phyloP scores from a whole-genome alignment of 2,113 vertebrate species.

The Miniopterus natalensis region DNA sequence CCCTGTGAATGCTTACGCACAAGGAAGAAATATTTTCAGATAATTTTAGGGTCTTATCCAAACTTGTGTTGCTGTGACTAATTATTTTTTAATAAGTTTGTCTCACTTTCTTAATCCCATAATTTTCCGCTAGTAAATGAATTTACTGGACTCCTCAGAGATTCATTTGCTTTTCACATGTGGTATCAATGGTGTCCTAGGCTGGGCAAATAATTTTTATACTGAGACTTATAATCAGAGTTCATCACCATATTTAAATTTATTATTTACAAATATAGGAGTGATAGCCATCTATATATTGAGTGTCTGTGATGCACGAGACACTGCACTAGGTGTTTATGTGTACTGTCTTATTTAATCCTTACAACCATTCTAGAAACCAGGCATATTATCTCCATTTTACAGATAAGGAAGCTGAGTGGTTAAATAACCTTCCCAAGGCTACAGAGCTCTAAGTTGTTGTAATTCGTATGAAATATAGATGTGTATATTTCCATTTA shows the following conservation, averaged over 20 bases:
- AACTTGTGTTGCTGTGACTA: neutral
- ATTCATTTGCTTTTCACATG: neutral
- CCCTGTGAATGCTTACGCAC: neutral
- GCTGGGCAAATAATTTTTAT: neutral
- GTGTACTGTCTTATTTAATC: neutral
- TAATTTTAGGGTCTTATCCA: slow-evolving; percentile 16
- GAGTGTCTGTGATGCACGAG: neutral
- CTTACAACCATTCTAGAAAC: neutral
- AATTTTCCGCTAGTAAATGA: neutral
- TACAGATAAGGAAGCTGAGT: slow-evolving; percentile 10
- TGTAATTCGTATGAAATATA: slow-evolving; percentile 16
- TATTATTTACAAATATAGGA: slow-evolving; percentile 22
- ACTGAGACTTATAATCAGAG: neutral
- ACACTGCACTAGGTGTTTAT: neutral
- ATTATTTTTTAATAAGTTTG: neutral
- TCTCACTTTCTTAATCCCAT: neutral
- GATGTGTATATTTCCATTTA: slow-evolving; percentile 12
- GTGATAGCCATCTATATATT: slow-evolving; percentile 12
- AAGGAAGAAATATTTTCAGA: slow-evolving; percentile 35
- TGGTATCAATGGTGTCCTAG: neutral
- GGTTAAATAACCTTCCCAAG: neutral
- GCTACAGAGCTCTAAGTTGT: neutral
- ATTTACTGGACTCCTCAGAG: slow-evolving; percentile 21
- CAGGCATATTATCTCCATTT: slow-evolving; percentile 1
- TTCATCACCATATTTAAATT: neutral